Evolutionary conservation across 2,797 vertebrate species (phyloP).

Genomic region (Dendrocincla fuliginosa): DNA sequence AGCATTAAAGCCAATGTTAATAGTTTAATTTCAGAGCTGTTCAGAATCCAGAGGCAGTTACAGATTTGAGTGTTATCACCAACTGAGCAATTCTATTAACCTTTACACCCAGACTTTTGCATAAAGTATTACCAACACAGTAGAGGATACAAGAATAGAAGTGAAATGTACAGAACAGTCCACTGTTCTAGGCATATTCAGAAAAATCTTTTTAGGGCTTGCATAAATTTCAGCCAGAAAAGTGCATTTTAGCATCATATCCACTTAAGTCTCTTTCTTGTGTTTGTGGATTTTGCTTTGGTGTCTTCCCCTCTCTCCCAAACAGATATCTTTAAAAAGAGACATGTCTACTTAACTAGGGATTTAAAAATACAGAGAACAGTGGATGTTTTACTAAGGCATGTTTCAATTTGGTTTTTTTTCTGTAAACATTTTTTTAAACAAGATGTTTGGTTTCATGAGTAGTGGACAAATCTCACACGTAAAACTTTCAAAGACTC

Average conservation of each 20-base stretch:
- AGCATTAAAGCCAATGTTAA: neutral
- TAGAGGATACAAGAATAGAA: neutral
- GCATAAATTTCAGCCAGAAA: neutral
- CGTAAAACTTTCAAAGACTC: neutral
- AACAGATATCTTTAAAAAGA: neutral
- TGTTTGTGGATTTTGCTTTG: neutral
- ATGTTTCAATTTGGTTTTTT: accelerated
- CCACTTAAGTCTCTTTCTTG: neutral
- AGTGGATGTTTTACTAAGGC: neutral
- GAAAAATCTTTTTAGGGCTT: neutral
- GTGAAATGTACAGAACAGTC: neutral
- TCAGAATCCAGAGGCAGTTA: neutral
- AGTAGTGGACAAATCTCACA: neutral
- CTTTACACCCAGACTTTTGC: neutral
- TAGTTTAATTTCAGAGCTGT: neutral
- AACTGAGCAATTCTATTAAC: neutral
- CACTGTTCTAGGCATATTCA: neutral
- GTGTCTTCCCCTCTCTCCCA: accelerated
- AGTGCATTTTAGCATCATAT: neutral
- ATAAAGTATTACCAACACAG: neutral
- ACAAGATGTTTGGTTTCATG: neutral
- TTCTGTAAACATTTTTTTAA: neutral
- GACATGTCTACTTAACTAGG: neutral
- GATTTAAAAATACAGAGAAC: neutral
- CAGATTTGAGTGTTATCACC: neutral